These are phyloP conservation scores for Phenacoccus solenopsis DNA, from an alignment of 1,140 invertebrate species.

Conservation along the genomic window DNA sequence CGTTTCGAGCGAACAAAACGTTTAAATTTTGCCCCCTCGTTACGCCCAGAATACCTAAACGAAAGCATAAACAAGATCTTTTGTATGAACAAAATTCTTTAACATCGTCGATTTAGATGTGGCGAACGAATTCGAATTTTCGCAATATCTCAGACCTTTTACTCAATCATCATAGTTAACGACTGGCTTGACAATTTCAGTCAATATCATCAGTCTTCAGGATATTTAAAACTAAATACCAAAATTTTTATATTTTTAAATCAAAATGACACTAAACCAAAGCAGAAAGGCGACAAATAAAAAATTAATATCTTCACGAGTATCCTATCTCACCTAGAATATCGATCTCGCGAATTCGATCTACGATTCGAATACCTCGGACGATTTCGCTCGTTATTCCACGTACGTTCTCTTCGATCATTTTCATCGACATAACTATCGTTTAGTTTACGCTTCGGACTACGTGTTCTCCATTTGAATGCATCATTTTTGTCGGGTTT, in stretches of 20 bases:
- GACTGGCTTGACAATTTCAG: too few relatives aligned
- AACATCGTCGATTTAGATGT: too few relatives aligned
- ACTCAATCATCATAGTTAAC: constrained; percentile 15
- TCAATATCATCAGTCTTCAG: neutral
- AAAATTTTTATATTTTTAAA: neutral
- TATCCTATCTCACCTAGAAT: neutral
- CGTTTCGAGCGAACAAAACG: too few relatives aligned
- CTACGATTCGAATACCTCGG: neutral
- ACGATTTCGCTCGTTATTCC: neutral
- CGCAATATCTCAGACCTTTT: neutral
- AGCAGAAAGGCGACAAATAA: too few relatives aligned
- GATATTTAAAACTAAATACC: neutral
- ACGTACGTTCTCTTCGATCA: neutral
- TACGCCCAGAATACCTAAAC: too few relatives aligned
- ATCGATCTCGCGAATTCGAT: neutral
- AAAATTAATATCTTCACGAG: too few relatives aligned
- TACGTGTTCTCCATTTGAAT: neutral
- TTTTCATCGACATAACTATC: neutral
- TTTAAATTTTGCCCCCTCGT: too few relatives aligned
- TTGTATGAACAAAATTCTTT: too few relatives aligned
- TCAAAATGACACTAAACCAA: too few relatives aligned
- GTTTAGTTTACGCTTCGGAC: neutral
- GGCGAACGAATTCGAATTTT: neutral
- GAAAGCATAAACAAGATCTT: too few relatives aligned
- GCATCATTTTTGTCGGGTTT: neutral